A percentile compares a stretch with the other conserved stretches of the same genome.
Conservation (phyloP, 1,140 invertebrate genomes). For the Trichonephila clavipes region DNA sequence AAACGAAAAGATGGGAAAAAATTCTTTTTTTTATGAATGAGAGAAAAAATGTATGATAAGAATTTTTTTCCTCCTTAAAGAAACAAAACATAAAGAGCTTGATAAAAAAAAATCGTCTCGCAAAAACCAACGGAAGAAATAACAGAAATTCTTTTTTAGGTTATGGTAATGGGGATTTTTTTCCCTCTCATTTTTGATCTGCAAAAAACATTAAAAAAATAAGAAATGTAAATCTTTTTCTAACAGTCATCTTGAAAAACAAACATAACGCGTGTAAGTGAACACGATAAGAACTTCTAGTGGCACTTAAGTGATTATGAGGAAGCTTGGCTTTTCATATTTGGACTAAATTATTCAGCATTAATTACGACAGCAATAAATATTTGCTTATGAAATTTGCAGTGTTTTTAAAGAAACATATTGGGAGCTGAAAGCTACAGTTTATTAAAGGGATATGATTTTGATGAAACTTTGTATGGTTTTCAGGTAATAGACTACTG, state of each 20-base stretch:
- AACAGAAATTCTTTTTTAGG: background rate
- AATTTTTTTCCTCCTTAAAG: background rate
- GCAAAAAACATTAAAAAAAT: background rate
- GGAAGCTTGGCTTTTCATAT: background rate
- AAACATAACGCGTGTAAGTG: background rate
- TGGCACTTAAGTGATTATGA: background rate
- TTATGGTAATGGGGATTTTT: background rate
- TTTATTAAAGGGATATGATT: too few relatives aligned
- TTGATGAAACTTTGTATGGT: too few relatives aligned
- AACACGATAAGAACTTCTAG: background rate
- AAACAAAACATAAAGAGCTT: background rate
- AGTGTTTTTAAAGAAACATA: too few relatives aligned
- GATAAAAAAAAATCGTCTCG: background rate
- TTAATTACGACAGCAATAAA: background rate
- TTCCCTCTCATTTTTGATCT: background rate
- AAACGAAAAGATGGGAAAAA: background rate
- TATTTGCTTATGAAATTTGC: background rate
- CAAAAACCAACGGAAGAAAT: background rate
- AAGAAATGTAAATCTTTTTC: background rate
- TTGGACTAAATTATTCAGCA: background rate
- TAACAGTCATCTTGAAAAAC: background rate
- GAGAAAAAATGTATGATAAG: background rate
- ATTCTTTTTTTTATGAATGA: background rate
- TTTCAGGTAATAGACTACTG: too few relatives aligned
- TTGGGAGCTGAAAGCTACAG: too few relatives aligned